phyloP scores from a whole-genome alignment of 1,140 invertebrate species.

The Rhopalosiphum maidis region DNA sequence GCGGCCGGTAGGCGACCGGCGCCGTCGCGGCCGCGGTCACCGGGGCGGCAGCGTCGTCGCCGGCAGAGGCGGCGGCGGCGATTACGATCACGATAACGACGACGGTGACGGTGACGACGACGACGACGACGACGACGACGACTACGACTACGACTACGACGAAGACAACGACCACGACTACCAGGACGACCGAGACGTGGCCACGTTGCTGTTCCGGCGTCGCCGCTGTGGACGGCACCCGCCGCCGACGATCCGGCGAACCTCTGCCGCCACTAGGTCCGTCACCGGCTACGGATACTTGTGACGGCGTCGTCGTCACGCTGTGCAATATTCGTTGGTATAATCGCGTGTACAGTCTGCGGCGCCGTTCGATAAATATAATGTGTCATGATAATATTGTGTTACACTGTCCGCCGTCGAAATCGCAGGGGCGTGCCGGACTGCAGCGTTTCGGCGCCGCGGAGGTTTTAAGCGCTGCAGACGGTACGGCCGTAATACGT shows the following conservation, averaged over 20 bases:
- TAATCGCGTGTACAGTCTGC: too few species aligned
- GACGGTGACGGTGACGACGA: neutral
- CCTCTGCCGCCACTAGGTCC: neutral
- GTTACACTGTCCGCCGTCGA: too few species aligned
- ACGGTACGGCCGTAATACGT: too few species aligned
- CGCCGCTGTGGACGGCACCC: neutral
- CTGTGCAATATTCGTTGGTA: too few species aligned
- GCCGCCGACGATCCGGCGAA: neutral
- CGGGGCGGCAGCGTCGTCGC: neutral
- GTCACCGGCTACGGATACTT: neutral
- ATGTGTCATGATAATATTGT: neutral
- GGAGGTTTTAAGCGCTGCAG: too few species aligned
- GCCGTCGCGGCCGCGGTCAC: neutral
- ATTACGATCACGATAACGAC: neutral
- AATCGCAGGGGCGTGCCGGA: too few species aligned
- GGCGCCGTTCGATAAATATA: too few species aligned
- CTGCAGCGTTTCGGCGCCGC: too few species aligned
- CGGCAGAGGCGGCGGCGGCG: neutral
- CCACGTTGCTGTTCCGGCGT: neutral
- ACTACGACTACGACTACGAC: neutral
- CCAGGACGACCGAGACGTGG: neutral
- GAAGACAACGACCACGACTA: neutral
- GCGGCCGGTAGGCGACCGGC: slow-evolving; percentile 65
- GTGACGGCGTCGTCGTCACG: neutral
- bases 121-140: neutral